These are phyloP conservation scores for Notarius quadriscutis DNA, from an alignment of 2,113 vertebrate genomes.

Conservation along the genomic window DNA sequence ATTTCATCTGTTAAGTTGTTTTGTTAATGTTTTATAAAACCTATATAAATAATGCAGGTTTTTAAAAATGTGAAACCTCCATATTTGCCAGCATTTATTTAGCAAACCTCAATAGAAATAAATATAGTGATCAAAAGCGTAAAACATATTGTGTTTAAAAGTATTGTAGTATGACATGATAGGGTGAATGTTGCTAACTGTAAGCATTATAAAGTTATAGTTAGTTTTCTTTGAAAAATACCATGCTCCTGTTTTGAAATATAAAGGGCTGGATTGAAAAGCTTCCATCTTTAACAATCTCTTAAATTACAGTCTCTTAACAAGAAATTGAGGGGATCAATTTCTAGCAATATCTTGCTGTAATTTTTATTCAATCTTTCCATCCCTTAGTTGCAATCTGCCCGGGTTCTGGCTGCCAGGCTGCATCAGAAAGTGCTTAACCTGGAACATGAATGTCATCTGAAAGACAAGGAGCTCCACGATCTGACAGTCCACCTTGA, in stretches of 20 bases:
- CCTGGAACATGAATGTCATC: slow-evolving; percentile 49
- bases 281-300: not conserved
- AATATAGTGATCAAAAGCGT: not conserved
- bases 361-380: not conserved
- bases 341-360: not conserved
- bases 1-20: too few species aligned
- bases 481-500: slow-evolving; percentile 41
- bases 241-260: not conserved
- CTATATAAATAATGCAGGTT: too few species aligned
- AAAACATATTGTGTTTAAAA: not conserved
- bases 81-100: not conserved
- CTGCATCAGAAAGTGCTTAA: slow-evolving; percentile 52
- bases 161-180: not conserved
- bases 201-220: not conserved
- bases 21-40: too few species aligned
- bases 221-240: not conserved
- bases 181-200: not conserved
- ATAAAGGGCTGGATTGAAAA: not conserved
- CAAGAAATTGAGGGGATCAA: not conserved
- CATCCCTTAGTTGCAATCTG: slow-evolving; percentile 54
- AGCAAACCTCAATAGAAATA: not conserved
- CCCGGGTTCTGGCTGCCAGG: slow-evolving; percentile 45
- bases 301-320: not conserved
- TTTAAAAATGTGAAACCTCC: too few species aligned
- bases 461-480: slow-evolving; percentile 50